Base-by-base conservation (phyloP, 2,888 invertebrate genomes). In the Zonitis immaculata region DNA sequence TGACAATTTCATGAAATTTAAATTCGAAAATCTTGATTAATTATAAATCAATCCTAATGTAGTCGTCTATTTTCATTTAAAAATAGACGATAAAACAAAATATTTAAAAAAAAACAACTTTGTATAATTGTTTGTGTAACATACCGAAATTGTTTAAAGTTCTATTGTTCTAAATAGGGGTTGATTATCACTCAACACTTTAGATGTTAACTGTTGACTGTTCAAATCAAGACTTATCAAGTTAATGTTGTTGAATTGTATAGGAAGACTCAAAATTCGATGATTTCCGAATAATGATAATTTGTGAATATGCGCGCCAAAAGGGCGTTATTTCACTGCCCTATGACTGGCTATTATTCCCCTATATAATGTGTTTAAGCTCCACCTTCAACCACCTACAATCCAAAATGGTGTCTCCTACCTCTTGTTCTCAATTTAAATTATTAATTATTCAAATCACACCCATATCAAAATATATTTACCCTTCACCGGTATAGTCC, bases 361-460 rank as follows among this genome's bases (percentile, higher is more conserved):
- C 59, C 61, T 53, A 59, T 62, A 64, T 62, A 62, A 60, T 46
- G 61, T 58, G 53, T 47, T 44, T 58, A 65, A 62, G 67, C 71
- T 68, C 72, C 73, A 68, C 73, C 73, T 66, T 60, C 47, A 59
- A 54, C 56, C 61, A 59, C 61, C 64, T 63, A 59, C 60, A 57
- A 22, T 63, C 59, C n/a, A 69, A 71, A 71, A 71, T 69, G 70
- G 71, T 65, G 69, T 61, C 51, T 59, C n/a, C n/a, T n/a, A n/a
- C n/a, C n/a, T 59, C 66, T 58, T 56, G 42, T 47, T 53, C 42
- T 7, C n/a, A n/a, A 26, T 18, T 63, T 69, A 66, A 66, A 70
- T 66, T 66, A 68, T 70, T 70, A 67, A 72, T 70, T 68, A 64
- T 52, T 55, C n/a, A 59, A 63, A 66, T 67, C 67, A 61, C 63